Evolutionary conservation across 2,797 vertebrate species (phyloP).

Genomic region (Scolopax rusticola): DNA sequence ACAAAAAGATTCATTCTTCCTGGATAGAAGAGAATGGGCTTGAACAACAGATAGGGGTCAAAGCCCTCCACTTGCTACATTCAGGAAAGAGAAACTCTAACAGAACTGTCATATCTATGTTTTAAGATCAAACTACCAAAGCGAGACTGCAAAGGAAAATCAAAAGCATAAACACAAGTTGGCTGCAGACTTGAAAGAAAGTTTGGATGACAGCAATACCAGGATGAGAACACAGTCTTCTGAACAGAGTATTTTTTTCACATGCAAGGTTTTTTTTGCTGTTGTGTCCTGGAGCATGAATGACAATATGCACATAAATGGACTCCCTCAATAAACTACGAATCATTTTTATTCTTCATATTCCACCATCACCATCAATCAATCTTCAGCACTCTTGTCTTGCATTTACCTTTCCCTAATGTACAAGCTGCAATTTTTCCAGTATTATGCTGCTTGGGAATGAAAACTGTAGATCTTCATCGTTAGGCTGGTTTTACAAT

Average conservation of each 20-base stretch:
- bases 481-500: neutral
- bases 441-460: neutral
- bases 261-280: neutral
- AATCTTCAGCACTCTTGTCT: neutral
- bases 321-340: neutral
- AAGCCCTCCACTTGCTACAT: neutral
- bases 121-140: neutral
- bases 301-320: neutral
- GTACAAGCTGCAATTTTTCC: neutral
- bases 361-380: neutral
- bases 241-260: neutral
- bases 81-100: neutral
- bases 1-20: neutral
- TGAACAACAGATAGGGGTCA: neutral
- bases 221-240: neutral
- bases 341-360: neutral
- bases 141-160: neutral
- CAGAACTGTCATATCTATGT: neutral
- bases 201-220: neutral
- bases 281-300: neutral
- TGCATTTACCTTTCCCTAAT: neutral
- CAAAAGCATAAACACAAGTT: neutral
- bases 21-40: neutral
- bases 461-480: neutral
- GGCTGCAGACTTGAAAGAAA: neutral